Conservation (phyloP, 2,797 vertebrate genomes). For the Phataginus tetradactyla region DNA sequence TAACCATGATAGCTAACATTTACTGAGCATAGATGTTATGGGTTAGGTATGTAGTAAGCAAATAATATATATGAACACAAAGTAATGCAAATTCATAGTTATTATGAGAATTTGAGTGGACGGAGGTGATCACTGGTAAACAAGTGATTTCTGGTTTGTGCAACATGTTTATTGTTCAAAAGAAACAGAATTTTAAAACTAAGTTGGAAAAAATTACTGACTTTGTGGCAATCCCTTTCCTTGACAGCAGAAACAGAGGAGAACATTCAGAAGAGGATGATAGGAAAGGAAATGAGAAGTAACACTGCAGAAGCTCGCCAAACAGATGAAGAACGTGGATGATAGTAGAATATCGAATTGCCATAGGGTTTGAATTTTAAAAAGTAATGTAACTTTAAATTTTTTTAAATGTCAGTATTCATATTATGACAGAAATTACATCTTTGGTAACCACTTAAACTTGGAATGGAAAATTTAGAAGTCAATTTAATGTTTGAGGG, state of each 20-base stretch:
- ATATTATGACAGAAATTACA: not conserved
- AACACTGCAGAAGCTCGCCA: not conserved
- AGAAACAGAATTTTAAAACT: not conserved
- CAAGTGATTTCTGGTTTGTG: not conserved
- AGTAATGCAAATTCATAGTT: not conserved
- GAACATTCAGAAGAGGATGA: not conserved
- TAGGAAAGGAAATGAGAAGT: not conserved
- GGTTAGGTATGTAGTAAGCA: not conserved
- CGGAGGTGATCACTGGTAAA: not conserved
- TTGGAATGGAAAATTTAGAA: not conserved
- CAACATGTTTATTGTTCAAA: not conserved
- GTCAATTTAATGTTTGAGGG: not conserved
- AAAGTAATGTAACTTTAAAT: not conserved
- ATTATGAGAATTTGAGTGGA: not conserved
- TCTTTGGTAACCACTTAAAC: not conserved
- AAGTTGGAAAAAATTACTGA: not conserved
- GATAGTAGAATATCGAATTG: too few species aligned
- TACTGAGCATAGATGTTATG: not conserved
- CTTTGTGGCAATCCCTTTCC: not conserved
- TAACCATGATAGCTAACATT: not conserved
- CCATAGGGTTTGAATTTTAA: not conserved
- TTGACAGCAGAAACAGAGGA: not conserved
- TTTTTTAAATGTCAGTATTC: not conserved
- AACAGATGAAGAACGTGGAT: rapidly evolving
- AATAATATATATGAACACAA: not conserved